Evolutionary conservation across 2,888 invertebrate genomes (phyloP).

Genomic region (Cybosia mesomella): DNA sequence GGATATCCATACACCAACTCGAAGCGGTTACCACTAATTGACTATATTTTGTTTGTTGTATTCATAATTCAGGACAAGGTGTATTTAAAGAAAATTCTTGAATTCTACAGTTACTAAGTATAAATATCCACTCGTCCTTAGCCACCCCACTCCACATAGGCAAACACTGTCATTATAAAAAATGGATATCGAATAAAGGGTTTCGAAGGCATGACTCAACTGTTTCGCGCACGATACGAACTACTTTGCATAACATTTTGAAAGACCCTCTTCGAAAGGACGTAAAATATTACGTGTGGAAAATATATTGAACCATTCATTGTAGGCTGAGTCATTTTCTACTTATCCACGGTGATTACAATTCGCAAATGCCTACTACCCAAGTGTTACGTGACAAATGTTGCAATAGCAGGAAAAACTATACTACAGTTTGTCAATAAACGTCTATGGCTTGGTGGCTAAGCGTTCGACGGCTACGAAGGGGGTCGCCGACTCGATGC

Average conservation of each 20-base stretch:
- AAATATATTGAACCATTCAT: neutral
- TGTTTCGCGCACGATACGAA: constrained; percentile 2
- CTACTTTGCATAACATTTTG: constrained; percentile 14
- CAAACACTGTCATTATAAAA: constrained; percentile 9
- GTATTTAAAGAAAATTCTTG: neutral
- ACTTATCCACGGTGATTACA: neutral
- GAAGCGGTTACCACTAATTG: too few relatives aligned
- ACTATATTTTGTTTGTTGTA: too few relatives aligned
- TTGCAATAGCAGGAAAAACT: neutral
- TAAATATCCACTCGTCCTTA: neutral
- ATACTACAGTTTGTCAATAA: neutral
- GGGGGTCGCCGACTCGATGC: too few relatives aligned
- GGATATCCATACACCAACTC: too few relatives aligned
- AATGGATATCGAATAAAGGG: constrained; percentile 17
- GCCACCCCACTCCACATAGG: neutral
- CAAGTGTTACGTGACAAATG: neutral
- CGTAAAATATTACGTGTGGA: neutral
- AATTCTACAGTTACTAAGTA: neutral
- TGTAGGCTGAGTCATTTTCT: constrained; percentile 8
- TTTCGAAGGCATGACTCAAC: constrained; percentile 27
- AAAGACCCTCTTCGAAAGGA: neutral
- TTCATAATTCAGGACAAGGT: too few relatives aligned
- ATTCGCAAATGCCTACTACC: neutral
- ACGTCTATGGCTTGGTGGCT: too few relatives aligned
- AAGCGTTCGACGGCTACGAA: too few relatives aligned